phyloP scores from a whole-genome alignment of 2,888 invertebrate genomes.

The Parnassius smintheus region DNA sequence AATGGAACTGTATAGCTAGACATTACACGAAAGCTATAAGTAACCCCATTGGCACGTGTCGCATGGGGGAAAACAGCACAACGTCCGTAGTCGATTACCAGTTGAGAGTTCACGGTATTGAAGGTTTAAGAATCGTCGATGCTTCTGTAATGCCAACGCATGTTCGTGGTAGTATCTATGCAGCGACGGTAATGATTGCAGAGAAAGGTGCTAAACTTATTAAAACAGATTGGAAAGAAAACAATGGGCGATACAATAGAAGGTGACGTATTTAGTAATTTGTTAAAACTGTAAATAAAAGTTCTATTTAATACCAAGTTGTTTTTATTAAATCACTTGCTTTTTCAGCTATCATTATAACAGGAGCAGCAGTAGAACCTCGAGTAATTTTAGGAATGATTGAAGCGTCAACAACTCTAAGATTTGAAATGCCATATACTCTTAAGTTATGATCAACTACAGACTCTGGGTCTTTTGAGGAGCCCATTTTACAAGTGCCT shows the following conservation, averaged over 20 bases:
- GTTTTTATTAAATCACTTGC: slow-evolving; percentile 74
- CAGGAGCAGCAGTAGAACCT: slow-evolving; percentile 70
- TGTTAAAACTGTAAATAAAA: slow-evolving; percentile 45
- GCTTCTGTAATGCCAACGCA: slow-evolving; percentile 75
- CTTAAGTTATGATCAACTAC: slow-evolving; percentile 63
- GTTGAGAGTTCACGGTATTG: slow-evolving; percentile 66
- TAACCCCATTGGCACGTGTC: slow-evolving; percentile 72
- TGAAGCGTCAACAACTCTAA: slow-evolving; percentile 69
- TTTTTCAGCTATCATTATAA: slow-evolving; percentile 77
- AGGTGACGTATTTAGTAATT: slow-evolving; percentile 36
- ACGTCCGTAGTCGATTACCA: slow-evolving; percentile 68
- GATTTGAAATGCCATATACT: slow-evolving; percentile 62
- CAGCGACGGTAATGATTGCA: slow-evolving; percentile 73
- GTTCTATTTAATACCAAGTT: slow-evolving; percentile 61
- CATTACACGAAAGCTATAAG: slow-evolving; percentile 74
- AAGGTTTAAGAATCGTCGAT: slow-evolving; percentile 69
- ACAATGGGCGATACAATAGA: slow-evolving; percentile 57
- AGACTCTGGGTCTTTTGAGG: slow-evolving; percentile 58
- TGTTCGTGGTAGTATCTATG: slow-evolving; percentile 63
- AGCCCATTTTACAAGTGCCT: slow-evolving; percentile 75
- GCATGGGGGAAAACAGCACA: slow-evolving; percentile 68
- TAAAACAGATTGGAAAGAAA: slow-evolving; percentile 71
- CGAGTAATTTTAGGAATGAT: slow-evolving; percentile 71
- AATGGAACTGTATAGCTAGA: slow-evolving; percentile 74
- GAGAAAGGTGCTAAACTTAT: slow-evolving; percentile 71